Base-by-base conservation (phyloP, 92 coral and sea anemone genomes). In the Parazoanthus atlanticus region DNA sequence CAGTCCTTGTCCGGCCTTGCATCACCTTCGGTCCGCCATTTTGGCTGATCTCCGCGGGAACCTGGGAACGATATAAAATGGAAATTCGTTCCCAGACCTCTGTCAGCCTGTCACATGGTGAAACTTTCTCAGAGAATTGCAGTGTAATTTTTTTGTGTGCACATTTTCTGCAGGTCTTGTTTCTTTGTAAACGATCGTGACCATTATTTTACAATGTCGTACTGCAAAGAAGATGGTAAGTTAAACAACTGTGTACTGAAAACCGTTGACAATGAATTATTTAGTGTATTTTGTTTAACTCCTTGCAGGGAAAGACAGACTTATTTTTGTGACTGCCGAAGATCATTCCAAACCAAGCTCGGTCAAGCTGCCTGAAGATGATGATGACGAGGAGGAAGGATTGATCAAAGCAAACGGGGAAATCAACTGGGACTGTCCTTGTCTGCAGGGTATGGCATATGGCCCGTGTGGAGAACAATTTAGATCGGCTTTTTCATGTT, bases 351-450 rank as follows among this genome's bases (percentile, higher is more conserved):
- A 65, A 8, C 96, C 98, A 5, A 93, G 99, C 76, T 81, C 81
- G 49, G 90, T 95, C 10, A 75, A 82, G 25, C 82, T 97, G 58
- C 91, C 93, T 15, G 98, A 95, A 73, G 98, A 97, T 58, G 98
- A 92, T 28, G 97, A 93, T 11, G 97, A 92, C 17, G 99, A 95
- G 72, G 91, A 92, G 76, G 99, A 97, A 87, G 99, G 99, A 3
- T 89, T 97, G 74, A 97, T 97, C 77, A 97, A 95, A 94, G 90
- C 96, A 11, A 95, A 88, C 79, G 99, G 99, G 9, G 99, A 97
- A 86, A 97, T 97, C 43, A 97, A 97, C 94, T 97, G 99, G 99
- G 99, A 97, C 80, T 97, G 99, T 69, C 99, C 99, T 16, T 97
- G 99, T 88, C 88, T 97, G 66, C 98, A 96, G 89, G 99, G 99